These are phyloP conservation scores for Malthinus seriepunctatus DNA, from an alignment of 2,888 invertebrate species.

Conservation along the genomic window DNA sequence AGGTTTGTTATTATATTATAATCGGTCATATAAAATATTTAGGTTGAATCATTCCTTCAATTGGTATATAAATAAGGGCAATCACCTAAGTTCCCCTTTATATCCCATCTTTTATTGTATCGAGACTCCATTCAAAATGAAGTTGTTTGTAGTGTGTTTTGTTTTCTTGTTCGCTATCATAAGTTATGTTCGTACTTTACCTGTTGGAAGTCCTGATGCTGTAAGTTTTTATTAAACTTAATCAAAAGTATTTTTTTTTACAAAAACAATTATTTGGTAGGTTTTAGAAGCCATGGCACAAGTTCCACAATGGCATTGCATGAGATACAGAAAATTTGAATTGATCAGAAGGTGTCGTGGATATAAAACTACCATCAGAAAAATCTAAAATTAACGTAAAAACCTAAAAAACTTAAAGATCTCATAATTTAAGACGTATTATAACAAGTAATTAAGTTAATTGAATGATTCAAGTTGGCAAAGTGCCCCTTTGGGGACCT, in stretches of 20 bases:
- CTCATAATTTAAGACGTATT: not conserved
- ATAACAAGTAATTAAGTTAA: too few relatives aligned
- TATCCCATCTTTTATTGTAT: constrained; percentile 6
- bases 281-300: constrained; percentile 74
- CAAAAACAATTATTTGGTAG: constrained; percentile 50
- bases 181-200: constrained; percentile 17
- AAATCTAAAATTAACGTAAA: constrained; percentile 8
- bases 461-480: too few relatives aligned
- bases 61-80: constrained; percentile 31
- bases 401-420: not conserved
- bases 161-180: constrained; percentile 11
- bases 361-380: constrained; percentile 61
- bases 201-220: constrained; percentile 36
- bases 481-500: too few relatives aligned
- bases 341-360: constrained; percentile 77
- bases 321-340: constrained; percentile 79
- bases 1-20: constrained; percentile 22
- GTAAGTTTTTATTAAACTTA: constrained; percentile 26
- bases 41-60: constrained; percentile 30
- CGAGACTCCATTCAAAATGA: constrained; percentile 14
- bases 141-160: constrained; percentile 19
- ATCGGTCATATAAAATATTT: constrained; percentile 20
- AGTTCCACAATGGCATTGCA: constrained; percentile 84
- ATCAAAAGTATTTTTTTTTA: constrained; percentile 9
- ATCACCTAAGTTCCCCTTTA: constrained; percentile 18